Evolutionary conservation across 2,113 vertebrate genomes (phyloP).

Genomic region (Neolamprologus cancellatus): DNA sequence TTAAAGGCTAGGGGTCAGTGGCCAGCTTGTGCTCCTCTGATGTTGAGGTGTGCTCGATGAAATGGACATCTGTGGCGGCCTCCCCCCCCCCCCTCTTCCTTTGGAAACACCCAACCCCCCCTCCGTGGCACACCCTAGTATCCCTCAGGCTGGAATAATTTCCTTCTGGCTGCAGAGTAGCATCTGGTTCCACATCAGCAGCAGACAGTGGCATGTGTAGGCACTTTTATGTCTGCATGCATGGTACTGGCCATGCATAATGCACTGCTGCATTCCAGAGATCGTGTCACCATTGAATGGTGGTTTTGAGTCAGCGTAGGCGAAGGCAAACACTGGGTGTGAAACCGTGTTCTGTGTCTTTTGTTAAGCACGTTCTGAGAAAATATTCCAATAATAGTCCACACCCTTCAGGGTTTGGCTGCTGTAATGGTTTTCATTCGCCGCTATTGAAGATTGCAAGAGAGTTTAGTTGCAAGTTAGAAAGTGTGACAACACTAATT

Average conservation of each 20-base stretch:
- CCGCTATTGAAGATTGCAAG: background rate
- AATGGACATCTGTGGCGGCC: constrained; percentile 15
- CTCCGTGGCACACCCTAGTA: constrained; percentile 31
- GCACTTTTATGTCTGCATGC: background rate
- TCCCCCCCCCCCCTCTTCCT: background rate
- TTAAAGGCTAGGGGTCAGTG: constrained; percentile 25
- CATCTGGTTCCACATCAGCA: constrained; percentile 30
- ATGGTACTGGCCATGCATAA: constrained; percentile 20
- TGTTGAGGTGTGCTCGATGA: constrained; percentile 30
- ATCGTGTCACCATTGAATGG: background rate
- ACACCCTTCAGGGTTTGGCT: background rate
- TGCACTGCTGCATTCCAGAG: constrained; percentile 37
- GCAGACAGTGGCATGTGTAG: constrained; percentile 21
- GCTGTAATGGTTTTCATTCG: background rate
- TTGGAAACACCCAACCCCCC: background rate
- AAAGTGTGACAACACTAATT: background rate
- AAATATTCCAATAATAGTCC: background rate
- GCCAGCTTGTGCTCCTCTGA: constrained; percentile 1
- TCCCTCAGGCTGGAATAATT: constrained; percentile 44
- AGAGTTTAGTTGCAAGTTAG: background rate
- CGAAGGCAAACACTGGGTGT: background rate
- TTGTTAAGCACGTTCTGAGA: background rate
- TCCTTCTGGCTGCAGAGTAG: constrained; percentile 6
- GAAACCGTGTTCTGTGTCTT: background rate
- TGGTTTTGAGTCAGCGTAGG: background rate